Evolutionary conservation across 2,888 invertebrate genomes (phyloP).

Genomic region (Mimachlamys varia): DNA sequence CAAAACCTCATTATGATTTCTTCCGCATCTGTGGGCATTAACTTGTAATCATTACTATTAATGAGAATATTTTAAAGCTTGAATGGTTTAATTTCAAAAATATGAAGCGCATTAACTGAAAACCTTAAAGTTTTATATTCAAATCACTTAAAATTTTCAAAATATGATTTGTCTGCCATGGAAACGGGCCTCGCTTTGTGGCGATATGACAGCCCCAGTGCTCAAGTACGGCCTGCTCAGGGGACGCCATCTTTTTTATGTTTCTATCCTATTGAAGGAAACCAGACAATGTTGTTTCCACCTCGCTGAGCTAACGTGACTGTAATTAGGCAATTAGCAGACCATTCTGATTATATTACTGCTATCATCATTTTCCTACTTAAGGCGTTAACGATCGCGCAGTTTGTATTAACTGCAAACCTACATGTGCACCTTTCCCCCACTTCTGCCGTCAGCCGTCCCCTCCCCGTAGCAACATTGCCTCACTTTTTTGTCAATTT

Average conservation of each 20-base stretch:
- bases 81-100: conserved; percentile 29
- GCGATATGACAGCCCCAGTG: background rate
- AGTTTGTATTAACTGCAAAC: conserved; percentile 36
- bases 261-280: conserved; percentile 12
- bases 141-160: conserved; percentile 32
- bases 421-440: conserved; percentile 1
- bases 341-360: conserved; percentile 19
- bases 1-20: conserved; percentile 9
- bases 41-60: conserved; percentile 16
- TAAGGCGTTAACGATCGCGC: conserved; percentile 27
- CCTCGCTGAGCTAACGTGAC: conserved; percentile 5
- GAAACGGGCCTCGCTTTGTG: conserved; percentile 14
- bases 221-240: background rate
- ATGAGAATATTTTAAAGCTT: conserved; percentile 27
- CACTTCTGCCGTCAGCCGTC: conserved; percentile 14
- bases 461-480: conserved; percentile 36
- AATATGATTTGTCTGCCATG: conserved; percentile 27
- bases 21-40: conserved; percentile 21
- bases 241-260: conserved; percentile 17
- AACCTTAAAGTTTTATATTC: conserved; percentile 24
- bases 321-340: conserved; percentile 36
- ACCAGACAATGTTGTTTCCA: conserved; percentile 36
- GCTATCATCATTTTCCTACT: conserved; percentile 34
- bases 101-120: conserved; percentile 31
- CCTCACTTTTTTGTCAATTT: conserved; percentile 42